Base-by-base conservation (phyloP, 2,888 invertebrate genomes). In the Hemicrepidius hirtus region DNA sequence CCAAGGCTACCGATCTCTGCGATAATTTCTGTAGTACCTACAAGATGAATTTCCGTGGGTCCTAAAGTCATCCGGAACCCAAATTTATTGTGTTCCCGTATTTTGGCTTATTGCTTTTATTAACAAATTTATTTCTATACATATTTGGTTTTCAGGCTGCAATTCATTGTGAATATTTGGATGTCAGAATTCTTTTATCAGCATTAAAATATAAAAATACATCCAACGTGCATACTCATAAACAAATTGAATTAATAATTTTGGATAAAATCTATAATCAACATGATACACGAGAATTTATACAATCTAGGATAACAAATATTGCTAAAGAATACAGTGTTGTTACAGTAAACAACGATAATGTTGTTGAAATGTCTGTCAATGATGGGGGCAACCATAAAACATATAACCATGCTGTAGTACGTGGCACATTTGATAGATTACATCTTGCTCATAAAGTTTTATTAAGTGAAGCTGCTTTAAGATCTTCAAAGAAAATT, bases 361-460 rank as follows among this genome's bases (percentile, higher is more conserved):
- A 74, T 35, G 63, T 81, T 53, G 78, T 76, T 20, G 66, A 67
- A 67, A 75, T 20, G 20, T n/a, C 20, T 4, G 73, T 75, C 32
- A 77, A 79, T 21, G 59, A 80, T 10, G 72, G 37, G 0, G 65
- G 68, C 5, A 71, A 66, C 46, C 82, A 87, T 4, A 87, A 88
- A 76, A 87, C 90, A 0, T 95, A 92, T 81, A 91, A 92, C 46
- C 92, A 92, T 85, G 95, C 96, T 3, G 96, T 95, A 1, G 85
- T 98, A 0, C 99, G 99, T 1, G 99, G 99, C 0, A 99, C 99
- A 3, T 99, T 99, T 86, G 99, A 99, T 87, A 89, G 96, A 41
- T 88, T 99, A 10, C 99, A 99, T 85, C 90, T 92, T 78, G 99
- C 98, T 0, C 99, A 99, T 86, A 99, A 99, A 85, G 93, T 97